phyloP scores from a whole-genome alignment of 1,140 invertebrate species.

The Aphaenogaster ashmeadi region DNA sequence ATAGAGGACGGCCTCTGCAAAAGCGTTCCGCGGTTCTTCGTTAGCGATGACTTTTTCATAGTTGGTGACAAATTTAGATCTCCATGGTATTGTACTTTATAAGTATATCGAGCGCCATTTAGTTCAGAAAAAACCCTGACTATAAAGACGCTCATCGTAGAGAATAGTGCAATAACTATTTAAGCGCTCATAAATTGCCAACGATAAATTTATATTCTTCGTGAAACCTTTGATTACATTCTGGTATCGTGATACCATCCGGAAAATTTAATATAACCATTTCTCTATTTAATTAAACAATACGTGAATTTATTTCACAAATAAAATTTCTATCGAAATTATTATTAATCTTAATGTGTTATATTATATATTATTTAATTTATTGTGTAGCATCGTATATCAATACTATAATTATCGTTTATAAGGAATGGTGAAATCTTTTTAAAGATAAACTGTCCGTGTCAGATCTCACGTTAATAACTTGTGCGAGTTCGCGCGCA shows the following conservation, averaged over 20 bases:
- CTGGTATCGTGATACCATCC: not conserved
- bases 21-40: not conserved
- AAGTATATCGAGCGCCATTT: not conserved
- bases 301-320: conserved; percentile 11
- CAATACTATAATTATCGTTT: not conserved
- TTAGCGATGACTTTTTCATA: conserved; percentile 3
- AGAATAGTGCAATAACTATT: not conserved
- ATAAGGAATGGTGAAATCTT: not conserved
- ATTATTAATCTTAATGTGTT: not conserved
- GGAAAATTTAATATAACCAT: not conserved
- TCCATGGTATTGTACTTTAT: not conserved
- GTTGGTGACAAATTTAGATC: not conserved
- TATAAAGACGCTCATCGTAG: not conserved
- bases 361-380: conserved; percentile 2
- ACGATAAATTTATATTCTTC: conserved; percentile 33
- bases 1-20: not conserved
- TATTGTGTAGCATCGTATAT: not conserved
- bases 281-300: not conserved
- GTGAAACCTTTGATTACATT: not conserved
- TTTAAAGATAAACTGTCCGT: not conserved
- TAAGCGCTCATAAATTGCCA: not conserved
- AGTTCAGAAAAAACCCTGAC: not conserved
- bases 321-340: not conserved
- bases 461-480: not conserved
- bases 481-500: not conserved